Conservation (phyloP, 2,888 invertebrate genomes). For the Mythimna impura region DNA sequence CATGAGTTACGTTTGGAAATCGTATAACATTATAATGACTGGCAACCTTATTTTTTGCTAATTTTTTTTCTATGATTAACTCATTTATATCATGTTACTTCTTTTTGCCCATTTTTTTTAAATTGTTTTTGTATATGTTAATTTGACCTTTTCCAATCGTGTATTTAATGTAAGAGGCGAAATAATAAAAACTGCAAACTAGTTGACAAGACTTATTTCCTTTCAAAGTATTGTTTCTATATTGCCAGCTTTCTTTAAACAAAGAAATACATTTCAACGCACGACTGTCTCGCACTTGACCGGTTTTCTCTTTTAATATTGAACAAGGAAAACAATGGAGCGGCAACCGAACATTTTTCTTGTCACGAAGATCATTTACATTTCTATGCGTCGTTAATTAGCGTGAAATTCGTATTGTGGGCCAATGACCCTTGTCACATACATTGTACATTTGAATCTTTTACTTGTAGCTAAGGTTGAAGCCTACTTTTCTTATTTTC, state of each 20-base stretch:
- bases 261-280: constrained; percentile 13
- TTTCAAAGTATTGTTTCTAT: background rate
- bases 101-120: background rate
- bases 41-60: background rate
- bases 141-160: background rate
- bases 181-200: background rate
- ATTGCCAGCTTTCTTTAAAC: background rate
- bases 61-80: background rate
- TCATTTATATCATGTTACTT: background rate
- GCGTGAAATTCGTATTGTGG: constrained; percentile 44
- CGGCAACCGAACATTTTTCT: constrained; percentile 29
- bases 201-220: background rate
- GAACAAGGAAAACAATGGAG: constrained; percentile 42
- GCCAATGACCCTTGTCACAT: constrained; percentile 39
- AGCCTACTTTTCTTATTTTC: constrained; percentile 2
- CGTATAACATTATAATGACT: background rate
- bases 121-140: background rate
- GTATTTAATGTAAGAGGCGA: too few species aligned
- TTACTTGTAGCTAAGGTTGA: background rate
- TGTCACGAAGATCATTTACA: constrained; percentile 53
- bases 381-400: constrained; percentile 44
- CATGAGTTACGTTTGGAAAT: background rate
- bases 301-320: constrained; percentile 43
- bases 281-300: constrained; percentile 13
- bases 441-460: constrained; percentile 38